A percentile compares a stretch with the other conserved stretches of the same genome.
These are phyloP conservation scores for Andrena bicolor DNA, from an alignment of 2,888 invertebrate species.

Conservation along the genomic window DNA sequence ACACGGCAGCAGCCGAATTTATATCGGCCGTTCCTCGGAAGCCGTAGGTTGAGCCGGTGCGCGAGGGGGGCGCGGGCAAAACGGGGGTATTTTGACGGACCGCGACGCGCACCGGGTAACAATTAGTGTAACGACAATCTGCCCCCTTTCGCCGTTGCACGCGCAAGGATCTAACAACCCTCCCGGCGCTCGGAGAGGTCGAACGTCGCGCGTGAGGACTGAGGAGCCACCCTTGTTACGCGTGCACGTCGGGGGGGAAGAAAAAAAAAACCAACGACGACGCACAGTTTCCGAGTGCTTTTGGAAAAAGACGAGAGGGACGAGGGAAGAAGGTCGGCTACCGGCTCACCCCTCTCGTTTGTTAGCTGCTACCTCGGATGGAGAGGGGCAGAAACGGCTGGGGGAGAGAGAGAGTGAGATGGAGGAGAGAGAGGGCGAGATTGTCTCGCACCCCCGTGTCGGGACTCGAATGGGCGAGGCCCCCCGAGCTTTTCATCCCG, in stretches of 20 bases:
- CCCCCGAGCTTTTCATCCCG: constrained; percentile 70
- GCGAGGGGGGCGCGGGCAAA: constrained; percentile 25
- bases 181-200: constrained; percentile 48
- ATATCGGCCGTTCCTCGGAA: background rate
- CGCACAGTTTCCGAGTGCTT: constrained; percentile 37
- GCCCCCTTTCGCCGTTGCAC: constrained; percentile 59
- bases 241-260: background rate
- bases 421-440: constrained; percentile 45
- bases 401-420: constrained; percentile 35
- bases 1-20: constrained; percentile 51
- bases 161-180: constrained; percentile 66
- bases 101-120: constrained; percentile 67
- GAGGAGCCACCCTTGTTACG: constrained; percentile 43
- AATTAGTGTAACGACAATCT: constrained; percentile 81
- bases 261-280: constrained; percentile 18
- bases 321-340: constrained; percentile 18
- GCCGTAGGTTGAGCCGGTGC: no score
- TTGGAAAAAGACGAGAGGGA: constrained; percentile 31
- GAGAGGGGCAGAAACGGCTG: constrained; percentile 58
- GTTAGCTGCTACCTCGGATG: constrained; percentile 61
- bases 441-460: constrained; percentile 57
- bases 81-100: constrained; percentile 57
- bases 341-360: constrained; percentile 65
- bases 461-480: constrained; percentile 69
- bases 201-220: constrained; percentile 48